phyloP scores from a whole-genome alignment of 2,888 invertebrate genomes.

The Antheraea assamensis region DNA sequence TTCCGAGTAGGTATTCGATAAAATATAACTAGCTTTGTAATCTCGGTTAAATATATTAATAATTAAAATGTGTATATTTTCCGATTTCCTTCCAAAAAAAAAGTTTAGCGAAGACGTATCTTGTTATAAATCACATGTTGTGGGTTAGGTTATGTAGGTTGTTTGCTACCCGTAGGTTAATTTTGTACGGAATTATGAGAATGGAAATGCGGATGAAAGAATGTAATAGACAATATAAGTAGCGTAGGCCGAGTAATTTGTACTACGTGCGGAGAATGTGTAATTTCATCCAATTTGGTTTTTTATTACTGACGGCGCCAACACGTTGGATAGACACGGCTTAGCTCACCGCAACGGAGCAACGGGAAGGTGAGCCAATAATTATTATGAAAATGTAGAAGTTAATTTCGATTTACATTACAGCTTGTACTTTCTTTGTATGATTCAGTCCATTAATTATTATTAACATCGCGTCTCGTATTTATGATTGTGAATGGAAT shows the following conservation, averaged over 20 bases:
- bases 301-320: conserved; percentile 34
- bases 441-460: background rate
- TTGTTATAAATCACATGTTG: background rate
- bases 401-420: conserved; percentile 6
- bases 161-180: background rate
- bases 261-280: conserved; percentile 53
- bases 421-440: conserved; percentile 11
- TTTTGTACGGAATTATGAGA: conserved; percentile 17
- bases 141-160: background rate
- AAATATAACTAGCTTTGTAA: background rate
- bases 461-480: background rate
- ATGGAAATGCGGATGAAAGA: conserved; percentile 53
- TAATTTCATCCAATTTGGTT: conserved; percentile 70
- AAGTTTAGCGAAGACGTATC: background rate
- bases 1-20: background rate
- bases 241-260: conserved; percentile 50
- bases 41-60: no score
- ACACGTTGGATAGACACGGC: conserved; percentile 9
- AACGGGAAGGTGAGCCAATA: conserved; percentile 6
- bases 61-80: no score
- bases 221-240: conserved; percentile 38
- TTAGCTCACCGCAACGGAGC: conserved; percentile 13
- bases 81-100: background rate
- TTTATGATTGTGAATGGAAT: background rate
- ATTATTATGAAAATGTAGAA: conserved; percentile 10